phyloP scores from a whole-genome alignment of 2,797 vertebrate genomes.

The Lagorchestes hirsutus region DNA sequence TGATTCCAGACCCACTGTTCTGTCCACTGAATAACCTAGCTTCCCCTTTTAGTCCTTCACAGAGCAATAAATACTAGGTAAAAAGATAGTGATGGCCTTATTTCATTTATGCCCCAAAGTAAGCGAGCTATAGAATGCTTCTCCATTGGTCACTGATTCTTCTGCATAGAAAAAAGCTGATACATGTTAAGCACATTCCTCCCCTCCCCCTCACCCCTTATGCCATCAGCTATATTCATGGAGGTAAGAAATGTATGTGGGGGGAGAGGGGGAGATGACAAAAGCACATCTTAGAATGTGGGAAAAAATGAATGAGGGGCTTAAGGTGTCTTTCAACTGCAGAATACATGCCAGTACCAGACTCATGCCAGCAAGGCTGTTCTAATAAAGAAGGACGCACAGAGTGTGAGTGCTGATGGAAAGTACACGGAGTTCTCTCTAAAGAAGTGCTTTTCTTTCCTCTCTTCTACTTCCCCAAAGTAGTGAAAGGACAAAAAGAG shows the following conservation, averaged over 20 bases:
- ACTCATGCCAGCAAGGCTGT: background rate
- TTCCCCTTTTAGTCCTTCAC: background rate
- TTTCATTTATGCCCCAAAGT: background rate
- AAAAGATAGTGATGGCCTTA: background rate
- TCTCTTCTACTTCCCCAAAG: background rate
- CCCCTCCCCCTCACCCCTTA: background rate
- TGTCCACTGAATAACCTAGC: background rate
- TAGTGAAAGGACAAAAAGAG: background rate
- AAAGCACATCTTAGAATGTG: background rate
- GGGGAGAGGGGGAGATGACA: background rate
- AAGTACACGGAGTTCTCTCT: background rate
- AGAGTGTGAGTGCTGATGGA: background rate
- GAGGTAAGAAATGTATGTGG: background rate
- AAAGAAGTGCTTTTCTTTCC: background rate
- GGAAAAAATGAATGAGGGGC: background rate
- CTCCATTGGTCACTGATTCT: background rate
- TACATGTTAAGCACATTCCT: background rate
- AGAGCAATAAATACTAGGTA: background rate
- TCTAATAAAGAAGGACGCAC: background rate
- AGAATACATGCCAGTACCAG: background rate
- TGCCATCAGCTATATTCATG: background rate
- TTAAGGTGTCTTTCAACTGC: background rate
- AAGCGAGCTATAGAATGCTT: background rate
- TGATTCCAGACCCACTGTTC: background rate
- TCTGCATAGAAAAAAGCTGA: background rate